These are phyloP conservation scores for Trichonephila clavipes DNA, from an alignment of 1,140 invertebrate genomes.

Conservation along the genomic window DNA sequence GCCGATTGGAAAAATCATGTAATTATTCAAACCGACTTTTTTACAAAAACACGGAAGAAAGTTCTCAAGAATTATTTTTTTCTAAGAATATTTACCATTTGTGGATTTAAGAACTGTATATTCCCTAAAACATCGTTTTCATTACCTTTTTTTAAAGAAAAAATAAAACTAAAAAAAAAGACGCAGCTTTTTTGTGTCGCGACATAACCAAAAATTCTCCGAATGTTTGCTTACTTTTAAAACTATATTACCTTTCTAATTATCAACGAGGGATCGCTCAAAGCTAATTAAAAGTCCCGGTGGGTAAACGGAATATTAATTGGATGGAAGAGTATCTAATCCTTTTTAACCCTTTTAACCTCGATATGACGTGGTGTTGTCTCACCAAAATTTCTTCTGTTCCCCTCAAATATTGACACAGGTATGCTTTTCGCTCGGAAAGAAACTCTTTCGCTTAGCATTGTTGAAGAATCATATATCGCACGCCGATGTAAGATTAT, in stretches of 20 bases:
- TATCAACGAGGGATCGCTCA: background rate
- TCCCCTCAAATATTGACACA: slow-evolving; percentile 51
- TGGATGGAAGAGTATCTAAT: slow-evolving; percentile 11
- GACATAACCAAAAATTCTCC: background rate
- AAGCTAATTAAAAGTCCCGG: slow-evolving; percentile 46
- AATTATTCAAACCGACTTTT: too few species aligned
- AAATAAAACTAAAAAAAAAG: background rate
- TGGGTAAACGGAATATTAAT: slow-evolving; percentile 61
- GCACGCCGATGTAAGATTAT: too few species aligned
- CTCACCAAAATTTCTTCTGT: slow-evolving; percentile 33
- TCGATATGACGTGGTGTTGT: background rate
- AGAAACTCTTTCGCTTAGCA: background rate
- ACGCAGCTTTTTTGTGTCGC: too few species aligned
- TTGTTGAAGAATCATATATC: background rate
- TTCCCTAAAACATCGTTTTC: background rate
- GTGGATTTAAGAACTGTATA: too few species aligned
- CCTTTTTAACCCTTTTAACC: slow-evolving; percentile 42
- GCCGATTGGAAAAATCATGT: too few species aligned
- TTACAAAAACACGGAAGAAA: too few species aligned
- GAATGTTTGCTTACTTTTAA: slow-evolving; percentile 2
- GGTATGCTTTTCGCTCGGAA: background rate
- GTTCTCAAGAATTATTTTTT: too few species aligned
- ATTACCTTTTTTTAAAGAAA: background rate
- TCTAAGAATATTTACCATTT: too few species aligned
- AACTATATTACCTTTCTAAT: slow-evolving; percentile 19